These are phyloP conservation scores for Neoseiulus cucumeris DNA, from an alignment of 1,140 invertebrate genomes.

Conservation along the genomic window DNA sequence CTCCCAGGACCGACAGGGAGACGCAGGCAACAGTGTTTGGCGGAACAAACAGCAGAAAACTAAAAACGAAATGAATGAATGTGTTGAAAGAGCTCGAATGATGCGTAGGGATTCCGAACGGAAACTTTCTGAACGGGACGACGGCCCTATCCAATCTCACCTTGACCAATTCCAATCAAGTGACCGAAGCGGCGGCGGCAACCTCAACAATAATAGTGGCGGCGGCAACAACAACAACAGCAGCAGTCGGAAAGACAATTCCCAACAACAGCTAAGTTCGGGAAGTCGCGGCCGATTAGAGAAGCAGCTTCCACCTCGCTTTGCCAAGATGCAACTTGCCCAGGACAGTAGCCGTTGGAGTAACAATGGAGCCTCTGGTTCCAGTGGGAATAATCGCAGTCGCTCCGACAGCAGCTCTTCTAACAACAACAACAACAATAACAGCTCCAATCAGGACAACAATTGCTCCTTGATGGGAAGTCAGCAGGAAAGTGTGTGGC, in stretches of 20 bases:
- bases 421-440: background rate
- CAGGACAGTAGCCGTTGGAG: background rate
- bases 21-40: background rate
- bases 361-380: background rate
- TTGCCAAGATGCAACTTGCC: slow-evolving; percentile 1
- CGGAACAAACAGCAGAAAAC: background rate
- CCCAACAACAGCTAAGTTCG: too few species aligned
- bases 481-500: slow-evolving; percentile 3
- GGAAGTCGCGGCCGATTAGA: too few species aligned
- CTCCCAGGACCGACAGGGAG: background rate
- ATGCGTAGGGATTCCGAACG: background rate
- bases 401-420: slow-evolving; percentile 7
- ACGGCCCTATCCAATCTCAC: background rate
- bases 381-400: background rate
- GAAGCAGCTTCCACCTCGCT: background rate
- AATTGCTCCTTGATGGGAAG: background rate
- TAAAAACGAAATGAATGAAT: slow-evolving; percentile 9
- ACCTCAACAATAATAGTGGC: background rate
- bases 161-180: too few species aligned
- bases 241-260: too few species aligned
- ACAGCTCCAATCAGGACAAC: background rate
- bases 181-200: background rate
- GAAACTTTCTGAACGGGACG: background rate
- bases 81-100: background rate
- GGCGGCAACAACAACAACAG: background rate